Evolutionary conservation across 2,113 vertebrate species (phyloP), one percentile per base, ranked within the genome.

Genomic region (Nerophis ophidion): DNA sequence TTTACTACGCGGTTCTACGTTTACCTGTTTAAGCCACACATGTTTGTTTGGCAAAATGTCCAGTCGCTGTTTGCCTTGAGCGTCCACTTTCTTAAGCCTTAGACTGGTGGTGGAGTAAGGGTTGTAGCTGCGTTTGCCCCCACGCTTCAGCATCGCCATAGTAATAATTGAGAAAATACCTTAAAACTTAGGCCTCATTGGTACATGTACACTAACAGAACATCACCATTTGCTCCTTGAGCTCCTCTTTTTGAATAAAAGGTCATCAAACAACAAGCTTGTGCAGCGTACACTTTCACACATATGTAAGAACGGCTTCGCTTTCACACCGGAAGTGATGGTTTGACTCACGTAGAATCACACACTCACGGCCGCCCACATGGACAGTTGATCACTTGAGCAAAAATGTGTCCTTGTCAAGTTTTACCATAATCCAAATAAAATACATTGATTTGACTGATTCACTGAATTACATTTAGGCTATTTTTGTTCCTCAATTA

Each of bases 21-120:
- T 9, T 75, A 84, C 87, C 74, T 93, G 93, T 85, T 85, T 91
- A 9, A 95, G 87, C 89, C 86, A 75, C 47, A 93, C 72, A 5
- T 84, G 84, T 61, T 77, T 69, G 70, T 70, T 88, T 71, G 86
- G 84, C 61, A 89, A 33, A n/a, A 89, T 83, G 71, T 93, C 92
- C 90, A 92, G 68, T 48, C 66, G 81, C 44, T 67, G 69, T 26
- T 75, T 84, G 56, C 53, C 50, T 7, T 71, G 82, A 8, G 63
- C 5, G 35, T 80, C 69, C 0, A 57, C 61, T 15, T 87, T 91
- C 74, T 75, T 91, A 40, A 79, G 68, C 58, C 79, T 90, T 69
- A 73, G 82, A 47, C 78, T 81, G 0, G 80, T 81, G 0, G 80
- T 90, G 1, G 80, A 71, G 65, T 86, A 88, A 4, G 92, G 94